Conservation (phyloP, 2,888 invertebrate species). For the Andrena fulva region DNA sequence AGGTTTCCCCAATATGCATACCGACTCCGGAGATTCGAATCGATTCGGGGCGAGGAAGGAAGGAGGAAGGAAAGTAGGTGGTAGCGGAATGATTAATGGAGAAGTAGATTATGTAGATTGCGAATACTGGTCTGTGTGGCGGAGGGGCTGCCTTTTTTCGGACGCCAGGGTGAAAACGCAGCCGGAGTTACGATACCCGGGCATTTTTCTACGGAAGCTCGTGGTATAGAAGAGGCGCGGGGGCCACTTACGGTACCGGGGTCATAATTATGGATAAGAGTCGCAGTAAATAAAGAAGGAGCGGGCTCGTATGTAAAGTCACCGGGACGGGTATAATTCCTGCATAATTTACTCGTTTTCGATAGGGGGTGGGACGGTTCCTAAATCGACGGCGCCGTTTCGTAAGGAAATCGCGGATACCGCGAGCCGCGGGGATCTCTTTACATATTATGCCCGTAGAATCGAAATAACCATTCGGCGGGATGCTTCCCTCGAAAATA, state of each 20-base stretch:
- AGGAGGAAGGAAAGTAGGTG: too few relatives aligned
- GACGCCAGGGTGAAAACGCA: too few relatives aligned
- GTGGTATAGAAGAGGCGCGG: background rate
- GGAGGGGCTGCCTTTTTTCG: too few relatives aligned
- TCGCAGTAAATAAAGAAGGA: conserved; percentile 59
- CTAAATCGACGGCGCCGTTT: conserved; percentile 64
- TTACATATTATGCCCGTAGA: conserved; percentile 51
- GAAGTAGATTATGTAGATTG: too few relatives aligned
- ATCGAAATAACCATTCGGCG: conserved; percentile 49
- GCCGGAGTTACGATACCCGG: too few relatives aligned
- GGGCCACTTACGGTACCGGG: conserved; percentile 1
- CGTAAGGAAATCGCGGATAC: conserved; percentile 54
- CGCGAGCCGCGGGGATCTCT: conserved; percentile 37
- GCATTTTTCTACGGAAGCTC: conserved; percentile 12
- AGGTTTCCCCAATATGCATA: too few relatives aligned
- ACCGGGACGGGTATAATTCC: conserved; percentile 62
- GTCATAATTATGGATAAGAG: conserved; percentile 63
- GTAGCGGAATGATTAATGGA: too few relatives aligned
- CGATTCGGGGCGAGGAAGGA: too few relatives aligned
- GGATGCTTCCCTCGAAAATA: conserved; percentile 35
- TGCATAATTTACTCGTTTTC: conserved; percentile 69
- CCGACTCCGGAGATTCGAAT: too few relatives aligned
- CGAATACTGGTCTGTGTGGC: too few relatives aligned
- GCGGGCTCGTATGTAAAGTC: conserved; percentile 41
- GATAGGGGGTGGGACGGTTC: conserved; percentile 55